Evolutionary conservation across 2,888 invertebrate species (phyloP).

Genomic region (Coelopa pilipes): DNA sequence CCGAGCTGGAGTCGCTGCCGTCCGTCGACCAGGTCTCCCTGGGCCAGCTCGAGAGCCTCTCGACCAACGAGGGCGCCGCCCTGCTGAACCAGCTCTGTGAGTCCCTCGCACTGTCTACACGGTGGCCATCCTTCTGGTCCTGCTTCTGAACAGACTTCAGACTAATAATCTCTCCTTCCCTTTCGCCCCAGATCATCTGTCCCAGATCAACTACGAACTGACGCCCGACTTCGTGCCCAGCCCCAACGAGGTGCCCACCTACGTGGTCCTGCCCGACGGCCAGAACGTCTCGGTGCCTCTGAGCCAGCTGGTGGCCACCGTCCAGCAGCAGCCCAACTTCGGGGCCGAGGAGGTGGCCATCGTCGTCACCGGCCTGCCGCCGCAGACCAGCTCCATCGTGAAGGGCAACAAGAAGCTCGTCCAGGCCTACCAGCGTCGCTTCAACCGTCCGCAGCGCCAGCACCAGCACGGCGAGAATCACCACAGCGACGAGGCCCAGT

Average conservation of each 20-base stretch:
- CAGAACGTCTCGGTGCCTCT: slow-evolving; percentile 51
- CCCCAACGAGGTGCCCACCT: slow-evolving; percentile 52
- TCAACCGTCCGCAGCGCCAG: slow-evolving; percentile 49
- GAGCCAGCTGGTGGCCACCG: slow-evolving; percentile 48
- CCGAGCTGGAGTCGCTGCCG: slow-evolving; percentile 55
- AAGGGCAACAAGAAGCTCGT: slow-evolving; percentile 54
- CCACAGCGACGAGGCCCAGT: slow-evolving; percentile 43
- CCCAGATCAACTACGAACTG: slow-evolving; percentile 53
- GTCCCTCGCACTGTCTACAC: too few relatives aligned
- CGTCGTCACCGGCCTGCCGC: slow-evolving; percentile 57
- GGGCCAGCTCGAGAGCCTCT: slow-evolving; percentile 55
- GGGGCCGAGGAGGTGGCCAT: slow-evolving; percentile 60
- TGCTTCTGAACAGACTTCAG: neutral
- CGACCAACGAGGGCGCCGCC: slow-evolving; percentile 54
- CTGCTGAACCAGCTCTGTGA: slow-evolving; percentile 56
- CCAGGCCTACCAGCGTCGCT: slow-evolving; percentile 58
- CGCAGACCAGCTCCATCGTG: slow-evolving; percentile 50
- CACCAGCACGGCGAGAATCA: slow-evolving; percentile 43
- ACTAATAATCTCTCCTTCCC: neutral
- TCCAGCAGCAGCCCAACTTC: slow-evolving; percentile 48
- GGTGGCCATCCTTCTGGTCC: too few relatives aligned
- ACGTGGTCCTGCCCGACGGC: slow-evolving; percentile 53
- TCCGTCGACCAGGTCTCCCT: slow-evolving; percentile 53
- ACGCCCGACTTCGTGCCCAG: slow-evolving; percentile 50
- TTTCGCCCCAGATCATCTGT: slow-evolving; percentile 52